Evolutionary conservation across 2,113 vertebrate genomes (phyloP).

Genomic region (Ptychochromis oligacanthus): DNA sequence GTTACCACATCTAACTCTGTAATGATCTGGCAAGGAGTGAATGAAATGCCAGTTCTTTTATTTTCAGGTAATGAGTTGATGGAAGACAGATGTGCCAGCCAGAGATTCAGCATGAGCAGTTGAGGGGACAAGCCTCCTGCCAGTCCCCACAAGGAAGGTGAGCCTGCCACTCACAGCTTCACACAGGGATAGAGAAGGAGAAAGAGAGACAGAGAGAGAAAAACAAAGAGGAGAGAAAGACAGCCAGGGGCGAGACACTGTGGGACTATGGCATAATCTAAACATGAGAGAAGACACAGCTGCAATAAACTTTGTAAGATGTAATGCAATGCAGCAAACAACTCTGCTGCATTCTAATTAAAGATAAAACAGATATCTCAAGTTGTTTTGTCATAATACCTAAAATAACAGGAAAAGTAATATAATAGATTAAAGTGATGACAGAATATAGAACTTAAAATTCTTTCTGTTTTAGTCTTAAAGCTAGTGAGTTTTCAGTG

Average conservation of each 20-base stretch:
- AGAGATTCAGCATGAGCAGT: not conserved
- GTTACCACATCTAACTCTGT: not conserved
- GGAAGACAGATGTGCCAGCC: not conserved
- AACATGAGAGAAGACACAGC: not conserved
- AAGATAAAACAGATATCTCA: not conserved
- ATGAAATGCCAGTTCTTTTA: not conserved
- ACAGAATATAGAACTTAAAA: too few species aligned
- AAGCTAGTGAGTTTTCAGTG: not conserved
- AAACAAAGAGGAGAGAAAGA: not conserved
- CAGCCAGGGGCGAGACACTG: not conserved
- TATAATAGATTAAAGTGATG: not conserved
- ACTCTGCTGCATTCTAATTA: not conserved
- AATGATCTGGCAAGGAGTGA: not conserved
- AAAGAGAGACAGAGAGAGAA: not conserved
- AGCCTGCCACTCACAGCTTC: not conserved
- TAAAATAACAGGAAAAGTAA: not conserved
- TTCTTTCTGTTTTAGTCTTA: not conserved
- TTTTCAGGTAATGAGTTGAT: constrained; percentile 10
- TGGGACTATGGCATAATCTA: not conserved
- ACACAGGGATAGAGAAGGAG: not conserved
- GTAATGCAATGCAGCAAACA: not conserved
- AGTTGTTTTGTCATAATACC: not conserved
- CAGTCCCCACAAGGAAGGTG: not conserved
- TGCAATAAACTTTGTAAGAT: not conserved
- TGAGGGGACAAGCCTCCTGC: not conserved